Evolutionary conservation across 1,140 invertebrate species (phyloP).

Genomic region (Mesaphorura yosii): DNA sequence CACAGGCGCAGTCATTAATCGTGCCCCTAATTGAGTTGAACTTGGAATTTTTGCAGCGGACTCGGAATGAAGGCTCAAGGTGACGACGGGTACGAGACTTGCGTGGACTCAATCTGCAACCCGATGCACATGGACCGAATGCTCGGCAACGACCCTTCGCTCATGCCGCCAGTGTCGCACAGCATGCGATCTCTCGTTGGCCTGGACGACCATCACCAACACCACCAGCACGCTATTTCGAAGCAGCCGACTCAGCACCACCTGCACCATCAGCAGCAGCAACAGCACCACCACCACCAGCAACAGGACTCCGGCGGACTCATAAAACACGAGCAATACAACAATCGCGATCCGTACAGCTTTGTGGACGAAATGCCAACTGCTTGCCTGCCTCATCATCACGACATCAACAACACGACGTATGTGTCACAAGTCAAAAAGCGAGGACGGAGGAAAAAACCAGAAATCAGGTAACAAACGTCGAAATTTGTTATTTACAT

Average conservation of each 20-base stretch:
- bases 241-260: no score
- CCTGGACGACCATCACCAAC: slow-evolving; percentile 26
- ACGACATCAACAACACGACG: slow-evolving; percentile 38
- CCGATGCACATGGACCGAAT: slow-evolving; percentile 11
- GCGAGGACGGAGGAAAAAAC: slow-evolving; percentile 66
- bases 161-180: neutral
- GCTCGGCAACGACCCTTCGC: neutral
- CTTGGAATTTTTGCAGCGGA: no score
- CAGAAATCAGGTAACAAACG: slow-evolving; percentile 34
- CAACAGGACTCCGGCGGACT: neutral
- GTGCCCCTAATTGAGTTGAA: no score
- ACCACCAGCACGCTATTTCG: slow-evolving; percentile 26
- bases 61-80: no score
- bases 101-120: slow-evolving; percentile 7
- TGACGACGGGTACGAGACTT: slow-evolving; percentile 26
- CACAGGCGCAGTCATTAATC: no score
- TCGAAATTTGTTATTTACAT: neutral
- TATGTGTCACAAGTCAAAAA: slow-evolving; percentile 59
- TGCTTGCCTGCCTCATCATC: slow-evolving; percentile 31
- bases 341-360: slow-evolving; percentile 55
- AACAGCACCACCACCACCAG: slow-evolving; percentile 9
- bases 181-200: no score
- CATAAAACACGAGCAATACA: slow-evolving; percentile 20
- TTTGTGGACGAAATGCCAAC: slow-evolving; percentile 60
- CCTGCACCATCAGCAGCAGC: slow-evolving; percentile 25